Conservation (phyloP, 2,888 invertebrate species). For the Bellardia pandia region DNA sequence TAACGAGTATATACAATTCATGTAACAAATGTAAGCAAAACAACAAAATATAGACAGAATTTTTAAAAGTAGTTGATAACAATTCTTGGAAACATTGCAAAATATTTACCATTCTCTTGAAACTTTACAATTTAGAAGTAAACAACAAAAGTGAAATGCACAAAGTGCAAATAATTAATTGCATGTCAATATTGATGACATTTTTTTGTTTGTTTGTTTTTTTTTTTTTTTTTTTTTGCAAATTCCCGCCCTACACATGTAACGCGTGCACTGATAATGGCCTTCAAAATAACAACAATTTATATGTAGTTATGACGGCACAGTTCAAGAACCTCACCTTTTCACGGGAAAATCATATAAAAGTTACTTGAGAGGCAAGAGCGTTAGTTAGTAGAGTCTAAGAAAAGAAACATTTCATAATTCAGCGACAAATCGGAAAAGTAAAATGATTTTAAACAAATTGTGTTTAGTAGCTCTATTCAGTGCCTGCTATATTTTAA, state of each 20-base stretch:
- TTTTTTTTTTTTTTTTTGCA: not conserved
- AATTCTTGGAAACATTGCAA: constrained; percentile 33
- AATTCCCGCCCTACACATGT: constrained; percentile 14
- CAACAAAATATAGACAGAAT: too few species aligned
- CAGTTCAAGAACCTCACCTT: constrained; percentile 13
- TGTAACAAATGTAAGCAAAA: too few species aligned
- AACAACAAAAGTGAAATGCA: constrained; percentile 1
- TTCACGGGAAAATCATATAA: constrained; percentile 34
- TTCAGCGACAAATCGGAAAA: not conserved
- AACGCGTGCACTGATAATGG: constrained; percentile 32
- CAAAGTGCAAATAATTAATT: constrained; percentile 44
- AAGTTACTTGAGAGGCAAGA: not conserved
- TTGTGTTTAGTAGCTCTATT: constrained; percentile 10
- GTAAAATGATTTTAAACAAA: constrained; percentile 16
- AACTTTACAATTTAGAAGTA: constrained; percentile 28
- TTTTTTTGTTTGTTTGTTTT: too few species aligned
- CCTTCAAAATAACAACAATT: not conserved
- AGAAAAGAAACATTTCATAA: not conserved
- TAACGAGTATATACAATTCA: too few species aligned
- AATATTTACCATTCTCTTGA: not conserved
- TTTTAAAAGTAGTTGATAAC: not conserved
- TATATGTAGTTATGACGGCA: not conserved
- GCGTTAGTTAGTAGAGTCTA: not conserved
- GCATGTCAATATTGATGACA: not conserved
- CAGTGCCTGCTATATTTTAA: not conserved